Percentiles rank a stretch among this genome's conserved stretches.
Evolutionary conservation across 2,888 invertebrate genomes (phyloP).

Genomic region (Halictus ligatus): DNA sequence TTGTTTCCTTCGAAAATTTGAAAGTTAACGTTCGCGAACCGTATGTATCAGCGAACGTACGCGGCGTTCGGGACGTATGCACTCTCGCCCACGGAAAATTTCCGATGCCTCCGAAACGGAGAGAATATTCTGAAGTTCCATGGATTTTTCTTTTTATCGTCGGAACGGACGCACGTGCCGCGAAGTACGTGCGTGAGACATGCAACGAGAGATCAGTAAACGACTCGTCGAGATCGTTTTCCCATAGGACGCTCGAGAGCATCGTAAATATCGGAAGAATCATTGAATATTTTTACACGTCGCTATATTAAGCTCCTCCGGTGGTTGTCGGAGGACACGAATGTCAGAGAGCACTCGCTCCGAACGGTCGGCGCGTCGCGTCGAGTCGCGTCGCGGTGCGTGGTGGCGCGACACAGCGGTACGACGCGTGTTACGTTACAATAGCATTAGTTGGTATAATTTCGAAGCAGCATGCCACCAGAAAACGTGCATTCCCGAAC

Average conservation of each 20-base stretch:
- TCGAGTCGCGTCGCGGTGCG: not conserved
- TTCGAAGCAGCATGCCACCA: constrained; percentile 54
- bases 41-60: not conserved
- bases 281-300: constrained; percentile 23
- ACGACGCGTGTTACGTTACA: constrained; percentile 8
- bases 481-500: constrained; percentile 53
- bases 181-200: not conserved
- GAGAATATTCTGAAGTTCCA: not conserved
- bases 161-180: not conserved
- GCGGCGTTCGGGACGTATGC: not conserved
- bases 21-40: not conserved
- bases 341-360: constrained; percentile 6
- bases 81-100: not conserved
- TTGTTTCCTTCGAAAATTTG: not conserved
- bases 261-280: constrained; percentile 17
- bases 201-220: not conserved
- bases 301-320: constrained; percentile 6
- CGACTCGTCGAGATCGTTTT: not conserved
- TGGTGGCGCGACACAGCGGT: not conserved
- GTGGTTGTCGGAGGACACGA: constrained; percentile 7
- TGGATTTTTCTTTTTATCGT: not conserved
- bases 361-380: not conserved
- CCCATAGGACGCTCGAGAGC: not conserved
- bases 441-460: constrained; percentile 54
- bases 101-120: not conserved